These are phyloP conservation scores for Patagioenas fasciata DNA, from an alignment of 2,113 vertebrate genomes.

Conservation along the genomic window DNA sequence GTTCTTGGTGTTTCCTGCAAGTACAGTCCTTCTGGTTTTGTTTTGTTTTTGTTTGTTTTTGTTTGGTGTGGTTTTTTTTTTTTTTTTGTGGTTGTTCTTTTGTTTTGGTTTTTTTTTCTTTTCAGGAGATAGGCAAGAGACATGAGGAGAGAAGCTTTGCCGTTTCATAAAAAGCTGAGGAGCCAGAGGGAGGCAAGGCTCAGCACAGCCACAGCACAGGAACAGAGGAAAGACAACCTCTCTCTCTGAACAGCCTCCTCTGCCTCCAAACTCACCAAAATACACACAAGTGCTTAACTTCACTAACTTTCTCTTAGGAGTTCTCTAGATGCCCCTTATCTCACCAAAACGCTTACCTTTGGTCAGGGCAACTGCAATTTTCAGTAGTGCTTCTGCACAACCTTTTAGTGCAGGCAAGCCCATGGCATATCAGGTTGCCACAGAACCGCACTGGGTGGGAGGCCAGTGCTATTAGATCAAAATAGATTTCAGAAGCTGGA, in stretches of 20 bases:
- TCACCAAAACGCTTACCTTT: background rate
- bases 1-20: background rate
- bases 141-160: background rate
- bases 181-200: background rate
- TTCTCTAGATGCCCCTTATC: background rate
- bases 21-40: background rate
- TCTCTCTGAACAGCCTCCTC: background rate
- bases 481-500: background rate
- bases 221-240: background rate
- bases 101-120: background rate
- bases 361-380: background rate
- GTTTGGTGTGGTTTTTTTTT: too few species aligned
- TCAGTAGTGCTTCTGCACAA: background rate
- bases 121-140: background rate
- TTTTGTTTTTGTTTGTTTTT: too few species aligned
- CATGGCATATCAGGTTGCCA: fast-evolving
- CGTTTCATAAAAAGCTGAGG: background rate
- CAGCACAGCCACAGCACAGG: background rate
- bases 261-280: background rate
- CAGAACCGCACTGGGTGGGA: background rate
- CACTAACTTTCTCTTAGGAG: background rate
- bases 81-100: too few species aligned
- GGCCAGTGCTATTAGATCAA: background rate
- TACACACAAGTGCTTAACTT: background rate
- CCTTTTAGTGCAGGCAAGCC: background rate